Conservation (phyloP, 2,113 vertebrate species). For the Notarius lentiginosus region DNA sequence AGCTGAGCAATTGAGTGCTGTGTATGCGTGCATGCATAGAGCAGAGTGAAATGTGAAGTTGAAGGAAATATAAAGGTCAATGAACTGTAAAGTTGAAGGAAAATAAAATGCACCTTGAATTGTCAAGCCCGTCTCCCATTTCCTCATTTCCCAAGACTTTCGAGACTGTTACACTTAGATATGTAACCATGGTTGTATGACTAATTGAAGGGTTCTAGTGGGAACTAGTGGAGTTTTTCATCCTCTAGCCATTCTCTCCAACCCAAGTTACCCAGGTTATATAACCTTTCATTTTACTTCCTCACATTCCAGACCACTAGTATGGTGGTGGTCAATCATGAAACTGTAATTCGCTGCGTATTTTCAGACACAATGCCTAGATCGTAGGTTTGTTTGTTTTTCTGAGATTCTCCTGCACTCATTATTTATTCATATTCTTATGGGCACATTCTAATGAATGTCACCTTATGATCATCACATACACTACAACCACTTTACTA, state of each 20-base stretch:
- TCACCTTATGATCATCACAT: not conserved
- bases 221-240: not conserved
- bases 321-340: not conserved
- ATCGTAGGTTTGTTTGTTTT: not conserved
- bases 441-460: not conserved
- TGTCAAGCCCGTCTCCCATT: no score
- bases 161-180: not conserved
- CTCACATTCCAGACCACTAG: not conserved
- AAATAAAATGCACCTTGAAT: no score
- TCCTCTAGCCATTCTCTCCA: not conserved
- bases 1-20: no score
- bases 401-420: not conserved
- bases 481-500: not conserved
- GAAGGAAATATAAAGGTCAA: no score
- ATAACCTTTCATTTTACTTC: not conserved
- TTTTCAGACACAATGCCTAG: not conserved
- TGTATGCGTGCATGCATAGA: no score
- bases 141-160: no score
- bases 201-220: not conserved
- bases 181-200: not conserved
- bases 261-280: not conserved
- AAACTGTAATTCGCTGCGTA: not conserved
- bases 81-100: no score
- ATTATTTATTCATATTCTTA: not conserved
- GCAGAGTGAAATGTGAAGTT: no score